Evolutionary conservation across 2,113 vertebrate species (phyloP), one percentile per base, ranked within the genome.

Genomic region (Bostrychus sinensis): DNA sequence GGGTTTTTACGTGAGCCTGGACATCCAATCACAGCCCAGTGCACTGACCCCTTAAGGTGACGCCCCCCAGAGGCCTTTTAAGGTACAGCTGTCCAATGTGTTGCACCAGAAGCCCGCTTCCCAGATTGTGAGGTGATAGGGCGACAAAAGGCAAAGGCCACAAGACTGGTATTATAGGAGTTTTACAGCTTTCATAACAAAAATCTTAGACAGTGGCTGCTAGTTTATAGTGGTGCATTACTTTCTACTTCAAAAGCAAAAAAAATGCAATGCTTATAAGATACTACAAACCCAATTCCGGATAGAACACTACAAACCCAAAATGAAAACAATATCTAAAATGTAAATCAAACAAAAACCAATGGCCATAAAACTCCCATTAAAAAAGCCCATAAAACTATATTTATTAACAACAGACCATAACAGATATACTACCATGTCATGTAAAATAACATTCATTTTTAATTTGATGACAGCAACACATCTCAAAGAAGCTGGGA

Each of bases 11-110:
- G 84, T 85, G 80, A 61, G 73, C 67, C 68, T 88, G 83, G 83
- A 77, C 38, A 42, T 74, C 81, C 79, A 69, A 75, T 78, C 51
- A 75, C 71, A 79, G 75, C 62, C 72, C 72, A 59, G 70, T 61
- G 70, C 73, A 43, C 25, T 78, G 83, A 86, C 81, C 87, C 78
- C 11, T 68, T 48, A 1, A 58, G 74, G 72, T 68, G 75, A 82
- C 74, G 78, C 90, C 89, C 88, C 85, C 87, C 55, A 23, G 81
- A 90, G 89, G 85, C 72, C 70, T 56, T 86, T 89, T 82, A 89
- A 78, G 72, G 87, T 87, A 86, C 85, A 89, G 84, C 86, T 91
- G 83, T 65, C 75, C 69, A 70, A 89, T 81, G 65, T 90, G 81
- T 84, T 83, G 85, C 62, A 75, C 82, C 66, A 77, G 83, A 77